Conservation (phyloP, 1,140 invertebrate genomes). For the Antheraea pernyi region DNA sequence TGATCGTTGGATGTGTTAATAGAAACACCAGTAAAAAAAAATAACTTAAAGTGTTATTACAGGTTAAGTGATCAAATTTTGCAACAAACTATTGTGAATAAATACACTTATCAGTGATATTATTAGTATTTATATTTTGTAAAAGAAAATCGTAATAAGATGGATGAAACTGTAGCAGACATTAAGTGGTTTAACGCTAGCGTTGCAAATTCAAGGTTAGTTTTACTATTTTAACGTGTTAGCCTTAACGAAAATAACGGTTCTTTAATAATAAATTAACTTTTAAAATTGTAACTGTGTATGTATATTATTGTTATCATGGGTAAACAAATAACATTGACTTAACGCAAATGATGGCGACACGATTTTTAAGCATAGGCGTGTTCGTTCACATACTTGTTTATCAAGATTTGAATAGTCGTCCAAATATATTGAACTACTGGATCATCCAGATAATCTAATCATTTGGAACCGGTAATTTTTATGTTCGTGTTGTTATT, state of each 20-base stretch:
- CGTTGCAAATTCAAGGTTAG: background rate
- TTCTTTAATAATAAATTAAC: too few species aligned
- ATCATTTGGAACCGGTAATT: background rate
- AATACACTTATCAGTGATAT: background rate
- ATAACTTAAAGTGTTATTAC: too few species aligned
- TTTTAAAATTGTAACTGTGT: too few species aligned
- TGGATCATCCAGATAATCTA: background rate
- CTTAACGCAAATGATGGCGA: background rate
- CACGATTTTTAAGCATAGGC: background rate
- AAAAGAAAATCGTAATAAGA: background rate
- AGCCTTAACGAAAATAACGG: too few species aligned
- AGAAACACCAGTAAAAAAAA: background rate
- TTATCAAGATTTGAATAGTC: background rate
- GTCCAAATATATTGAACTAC: background rate
- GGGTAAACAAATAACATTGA: too few species aligned
- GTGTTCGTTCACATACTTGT: background rate
- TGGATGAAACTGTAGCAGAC: background rate
- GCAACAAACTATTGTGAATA: too few species aligned
- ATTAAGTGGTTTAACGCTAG: constrained; percentile 2
- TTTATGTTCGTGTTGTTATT: background rate
- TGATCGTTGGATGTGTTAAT: background rate
- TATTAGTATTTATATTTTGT: background rate
- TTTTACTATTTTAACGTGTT: background rate
- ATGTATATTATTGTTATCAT: too few species aligned
- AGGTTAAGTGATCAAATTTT: too few species aligned